A percentile compares a stretch with the other conserved stretches of the same genome.
These are phyloP conservation scores for Corythaeola cristata DNA, from an alignment of 2,113 vertebrate species.

Conservation along the genomic window DNA sequence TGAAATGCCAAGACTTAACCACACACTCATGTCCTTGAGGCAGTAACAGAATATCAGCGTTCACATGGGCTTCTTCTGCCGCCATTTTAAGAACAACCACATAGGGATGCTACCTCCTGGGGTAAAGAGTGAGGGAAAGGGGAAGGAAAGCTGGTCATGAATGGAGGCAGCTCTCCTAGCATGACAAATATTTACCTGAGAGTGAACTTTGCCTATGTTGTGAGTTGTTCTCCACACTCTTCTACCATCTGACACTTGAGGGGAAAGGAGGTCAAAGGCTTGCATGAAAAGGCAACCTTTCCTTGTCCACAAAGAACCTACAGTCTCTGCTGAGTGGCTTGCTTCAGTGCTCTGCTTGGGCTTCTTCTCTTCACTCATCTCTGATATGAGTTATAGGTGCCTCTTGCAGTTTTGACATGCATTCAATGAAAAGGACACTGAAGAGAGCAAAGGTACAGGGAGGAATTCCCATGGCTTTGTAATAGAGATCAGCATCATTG, in stretches of 20 bases:
- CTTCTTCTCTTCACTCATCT: background rate
- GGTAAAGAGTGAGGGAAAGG: background rate
- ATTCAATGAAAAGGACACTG: background rate
- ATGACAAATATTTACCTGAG: background rate
- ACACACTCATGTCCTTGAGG: slow-evolving; percentile 42
- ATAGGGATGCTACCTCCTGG: background rate
- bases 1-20: slow-evolving; percentile 72
- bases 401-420: background rate
- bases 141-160: background rate
- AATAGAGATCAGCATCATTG: background rate
- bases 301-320: background rate
- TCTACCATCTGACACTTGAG: background rate
- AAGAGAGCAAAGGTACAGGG: background rate
- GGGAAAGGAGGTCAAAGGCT: background rate
- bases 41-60: background rate
- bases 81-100: background rate
- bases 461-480: background rate
- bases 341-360: background rate
- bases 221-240: background rate
- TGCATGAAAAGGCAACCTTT: background rate
- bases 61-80: background rate
- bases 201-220: background rate
- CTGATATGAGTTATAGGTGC: background rate
- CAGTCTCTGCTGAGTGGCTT: background rate
- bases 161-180: background rate